Base-by-base conservation (phyloP, 2,888 invertebrate species). In the Dexiosoma caninum region DNA sequence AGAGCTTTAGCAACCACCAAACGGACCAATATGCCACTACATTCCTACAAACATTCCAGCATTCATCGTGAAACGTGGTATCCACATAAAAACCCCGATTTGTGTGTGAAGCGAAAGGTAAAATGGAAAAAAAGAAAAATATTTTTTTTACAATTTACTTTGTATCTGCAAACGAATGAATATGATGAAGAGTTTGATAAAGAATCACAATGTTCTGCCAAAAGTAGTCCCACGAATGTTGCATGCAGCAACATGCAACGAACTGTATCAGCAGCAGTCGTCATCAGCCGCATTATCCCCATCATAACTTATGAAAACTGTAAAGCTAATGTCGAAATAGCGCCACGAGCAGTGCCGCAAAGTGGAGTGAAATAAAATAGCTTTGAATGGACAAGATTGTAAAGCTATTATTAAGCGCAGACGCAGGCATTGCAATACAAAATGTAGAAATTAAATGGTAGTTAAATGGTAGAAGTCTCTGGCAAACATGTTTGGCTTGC, bases 21-120 rank as follows among this genome's bases (percentile, higher is more conserved):
- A 69, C 53, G 64, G 59, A 53, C 76, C 62, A 76, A 69, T 46
- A 19, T 64, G 44, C 27, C 55, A 46, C 44, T n/a, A 74, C n/a
- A 37, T 40, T 49, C 2, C 12, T n/a, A n/a, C 19, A 16, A 12
- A 12, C 16, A 19, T 35, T n/a, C n/a, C n/a, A n/a, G 35, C 46
- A 46, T 21, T 23, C 35, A 30, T 5, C 40, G 30, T 40, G 53
- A 40, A 53, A 53, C 53, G n/a, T n/a, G n/a, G n/a, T n/a, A 51
- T 49, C 10, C 10, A 23, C 42, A 14, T 30, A 32, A 32, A 32
- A 10, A 2, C n/a, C 12, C n/a, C n/a, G 19, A 2, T 21, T 16
- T 16, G 27, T 27, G 6, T 27, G 6, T 51, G 37, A 23, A n/a
- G n/a, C 3, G 21, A 46, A 46, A 21, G 4, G 8, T 6, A 40